Evolutionary conservation across 2,113 vertebrate species (phyloP), one percentile per base, ranked within the genome.

Genomic region (Etheostoma cragini): DNA sequence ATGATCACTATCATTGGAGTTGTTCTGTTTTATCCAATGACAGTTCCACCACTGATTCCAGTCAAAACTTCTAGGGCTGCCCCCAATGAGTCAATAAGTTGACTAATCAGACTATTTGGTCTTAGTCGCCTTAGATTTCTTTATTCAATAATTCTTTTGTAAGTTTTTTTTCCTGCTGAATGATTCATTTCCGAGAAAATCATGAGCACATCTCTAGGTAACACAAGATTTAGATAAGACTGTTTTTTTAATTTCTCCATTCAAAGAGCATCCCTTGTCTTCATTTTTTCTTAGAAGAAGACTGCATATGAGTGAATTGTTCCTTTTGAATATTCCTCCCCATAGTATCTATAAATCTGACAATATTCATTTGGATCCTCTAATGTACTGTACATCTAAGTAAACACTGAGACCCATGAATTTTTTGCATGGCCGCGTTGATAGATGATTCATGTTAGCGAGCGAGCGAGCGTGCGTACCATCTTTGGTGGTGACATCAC

Each of bases 401-500:
- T 49, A 10, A 70, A 10, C n/a, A 42, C 52, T 7, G 69, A 47
- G 19, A 17, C 26, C 56, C 10, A 26, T 50, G 45, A 50, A 22
- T 61, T 46, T 38, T 12, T 16, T 16, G 15, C 33, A n/a, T 15
- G 12, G n/a, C 5, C 35, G 42, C 56, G 33, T 5, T 14, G 17
- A 3, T 6, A 42, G 8, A 35, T 35, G 35, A 35, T 35, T 35
- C 45, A 24, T 61, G 16, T 50, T 33, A 67, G 58, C 11, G 58
- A 35, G 46, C 52, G 50, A 47, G 35, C 62, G 15, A 58, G 8
- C 66, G 42, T 38, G 21, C 15, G 33, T 95, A 99, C 98, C 98
- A 58, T 95, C 95, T 80, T 93, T 95, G 85, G 95, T 95, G 19
- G 89, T 91, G 84, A 97, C 90, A 42, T 99, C 97, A 0, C 97